Evolutionary conservation across 2,113 vertebrate species (phyloP).

Genomic region (Otolemur garnettii): DNA sequence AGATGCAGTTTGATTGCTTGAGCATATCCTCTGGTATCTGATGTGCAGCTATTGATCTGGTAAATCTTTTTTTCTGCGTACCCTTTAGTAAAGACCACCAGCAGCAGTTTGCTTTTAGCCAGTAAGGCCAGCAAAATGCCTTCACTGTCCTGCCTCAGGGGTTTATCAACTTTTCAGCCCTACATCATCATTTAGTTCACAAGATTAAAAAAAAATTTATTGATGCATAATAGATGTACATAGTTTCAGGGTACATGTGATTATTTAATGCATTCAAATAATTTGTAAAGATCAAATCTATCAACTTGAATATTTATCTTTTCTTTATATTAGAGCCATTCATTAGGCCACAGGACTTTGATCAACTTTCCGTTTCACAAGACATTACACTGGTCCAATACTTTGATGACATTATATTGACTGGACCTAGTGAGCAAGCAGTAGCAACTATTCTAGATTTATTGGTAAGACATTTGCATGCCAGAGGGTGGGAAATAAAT

Average conservation of each 20-base stretch:
- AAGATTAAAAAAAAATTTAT: not conserved
- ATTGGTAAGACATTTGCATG: too few species aligned
- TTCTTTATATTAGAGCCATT: too few species aligned
- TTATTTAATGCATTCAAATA: too few species aligned
- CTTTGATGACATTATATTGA: not conserved
- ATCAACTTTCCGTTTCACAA: not conserved
- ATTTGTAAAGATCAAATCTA: too few species aligned
- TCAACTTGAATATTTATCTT: too few species aligned
- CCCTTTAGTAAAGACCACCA: not conserved
- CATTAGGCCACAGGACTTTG: constrained; percentile 13
- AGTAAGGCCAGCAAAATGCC: not conserved
- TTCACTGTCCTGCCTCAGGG: not conserved
- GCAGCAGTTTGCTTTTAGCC: not conserved
- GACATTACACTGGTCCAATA: not conserved
- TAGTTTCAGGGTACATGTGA: too few species aligned
- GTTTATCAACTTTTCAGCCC: not conserved
- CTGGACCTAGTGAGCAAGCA: not conserved
- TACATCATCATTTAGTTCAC: constrained; percentile 33
- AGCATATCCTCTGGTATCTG: not conserved
- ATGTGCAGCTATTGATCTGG: not conserved
- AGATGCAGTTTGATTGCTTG: not conserved
- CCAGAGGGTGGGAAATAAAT: too few species aligned
- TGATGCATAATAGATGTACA: too few species aligned
- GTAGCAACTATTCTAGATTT: too few species aligned
- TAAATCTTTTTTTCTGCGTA: not conserved